Conservation (phyloP, 37 sponge, comb jelly and placozoan genomes). For the Ephydatia muelleri region DNA sequence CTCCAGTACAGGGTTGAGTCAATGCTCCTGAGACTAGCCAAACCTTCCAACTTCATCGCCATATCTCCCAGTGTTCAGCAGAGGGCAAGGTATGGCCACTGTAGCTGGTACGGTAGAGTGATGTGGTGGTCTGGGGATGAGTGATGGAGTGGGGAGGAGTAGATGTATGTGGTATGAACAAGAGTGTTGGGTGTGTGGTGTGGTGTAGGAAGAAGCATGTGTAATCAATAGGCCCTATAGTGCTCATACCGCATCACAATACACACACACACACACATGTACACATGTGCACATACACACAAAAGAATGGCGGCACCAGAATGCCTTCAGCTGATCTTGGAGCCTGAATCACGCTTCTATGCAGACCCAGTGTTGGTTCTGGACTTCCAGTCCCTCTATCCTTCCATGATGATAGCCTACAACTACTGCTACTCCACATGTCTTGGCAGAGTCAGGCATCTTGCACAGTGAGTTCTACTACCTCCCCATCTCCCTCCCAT, state of each 20-base stretch:
- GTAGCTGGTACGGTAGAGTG: not conserved
- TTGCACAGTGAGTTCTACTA: slow-evolving; percentile 36
- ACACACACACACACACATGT: not conserved
- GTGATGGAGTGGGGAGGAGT: no score
- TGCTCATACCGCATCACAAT: not conserved
- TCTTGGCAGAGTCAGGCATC: slow-evolving; percentile 78
- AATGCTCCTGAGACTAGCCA: slow-evolving; percentile 93
- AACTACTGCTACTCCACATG: slow-evolving; percentile 99
- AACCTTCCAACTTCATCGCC: slow-evolving; percentile 83
- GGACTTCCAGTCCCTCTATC: slow-evolving; percentile 98
- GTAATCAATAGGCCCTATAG: no score
- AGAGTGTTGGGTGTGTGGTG: no score
- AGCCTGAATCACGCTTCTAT: slow-evolving; percentile 93
- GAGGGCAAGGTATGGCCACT: slow-evolving; percentile 83
- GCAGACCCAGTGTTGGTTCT: slow-evolving; percentile 95
- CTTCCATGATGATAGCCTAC: slow-evolving; percentile 96
- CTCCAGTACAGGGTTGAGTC: slow-evolving; percentile 93
- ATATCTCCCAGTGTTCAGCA: slow-evolving; percentile 92
- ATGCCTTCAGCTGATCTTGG: slow-evolving; percentile 86
- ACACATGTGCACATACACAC: not conserved
- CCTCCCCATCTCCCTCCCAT: no score
- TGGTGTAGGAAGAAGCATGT: no score
- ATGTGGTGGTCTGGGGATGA: no score
- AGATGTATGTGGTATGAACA: no score
- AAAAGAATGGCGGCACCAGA: slow-evolving; percentile 94